Evolutionary conservation across 2,113 vertebrate species (phyloP).

Genomic region (Cryptomyrus ogoouensis): DNA sequence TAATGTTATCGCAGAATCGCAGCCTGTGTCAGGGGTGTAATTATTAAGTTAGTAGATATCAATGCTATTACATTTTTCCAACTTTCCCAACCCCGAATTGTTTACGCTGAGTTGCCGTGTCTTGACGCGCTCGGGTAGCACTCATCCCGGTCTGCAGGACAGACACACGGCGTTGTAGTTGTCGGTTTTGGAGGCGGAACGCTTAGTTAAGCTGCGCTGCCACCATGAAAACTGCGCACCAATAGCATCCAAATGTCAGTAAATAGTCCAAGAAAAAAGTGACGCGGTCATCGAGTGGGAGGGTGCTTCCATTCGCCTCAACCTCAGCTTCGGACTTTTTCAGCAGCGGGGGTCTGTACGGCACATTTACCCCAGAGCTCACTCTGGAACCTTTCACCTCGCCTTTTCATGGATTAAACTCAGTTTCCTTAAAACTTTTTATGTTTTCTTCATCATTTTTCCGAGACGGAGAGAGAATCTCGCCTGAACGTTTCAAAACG

Average conservation of each 20-base stretch:
- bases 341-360: slow-evolving; percentile 51
- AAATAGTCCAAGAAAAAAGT: slow-evolving; percentile 49
- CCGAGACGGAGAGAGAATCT: background rate
- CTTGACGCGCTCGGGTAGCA: background rate
- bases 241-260: slow-evolving; percentile 71
- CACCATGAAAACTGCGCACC: slow-evolving; percentile 58
- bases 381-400: slow-evolving; percentile 24
- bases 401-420: slow-evolving; percentile 28
- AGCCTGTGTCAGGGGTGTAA: background rate
- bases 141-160: background rate
- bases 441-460: background rate
- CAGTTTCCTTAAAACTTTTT: background rate
- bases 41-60: background rate
- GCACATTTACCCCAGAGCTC: slow-evolving; percentile 56
- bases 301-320: slow-evolving; percentile 62
- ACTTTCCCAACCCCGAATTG: background rate
- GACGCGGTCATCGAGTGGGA: slow-evolving; percentile 45
- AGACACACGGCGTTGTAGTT: background rate
- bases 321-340: slow-evolving; percentile 60
- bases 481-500: slow-evolving; percentile 16
- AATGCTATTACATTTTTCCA: background rate
- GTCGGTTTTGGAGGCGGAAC: slow-evolving; percentile 53
- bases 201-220: slow-evolving; percentile 38
- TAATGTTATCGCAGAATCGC: background rate
- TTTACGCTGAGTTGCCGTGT: background rate